A percentile compares a stretch with the other conserved stretches of the same genome.
Conservation (phyloP, 2,113 vertebrate species). For the Larimichthys crocea region DNA sequence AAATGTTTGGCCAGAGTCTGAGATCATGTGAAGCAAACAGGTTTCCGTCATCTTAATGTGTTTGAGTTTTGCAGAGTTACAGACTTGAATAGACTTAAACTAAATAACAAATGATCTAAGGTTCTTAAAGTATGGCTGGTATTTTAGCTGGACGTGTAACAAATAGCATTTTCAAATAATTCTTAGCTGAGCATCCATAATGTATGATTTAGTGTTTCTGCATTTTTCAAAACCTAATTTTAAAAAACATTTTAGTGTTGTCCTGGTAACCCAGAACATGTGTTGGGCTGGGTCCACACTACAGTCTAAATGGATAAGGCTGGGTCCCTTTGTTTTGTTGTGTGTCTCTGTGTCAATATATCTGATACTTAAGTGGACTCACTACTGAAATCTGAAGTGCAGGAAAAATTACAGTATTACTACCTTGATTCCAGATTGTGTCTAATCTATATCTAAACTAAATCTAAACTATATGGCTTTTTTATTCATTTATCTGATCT, state of each 20-base stretch:
- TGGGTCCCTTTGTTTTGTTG: neutral
- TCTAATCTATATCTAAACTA: neutral
- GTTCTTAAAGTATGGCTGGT: neutral
- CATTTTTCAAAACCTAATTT: neutral
- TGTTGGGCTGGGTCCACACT: neutral
- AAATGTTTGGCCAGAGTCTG: constrained; percentile 53
- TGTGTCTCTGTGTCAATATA: too few relatives aligned
- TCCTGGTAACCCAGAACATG: neutral
- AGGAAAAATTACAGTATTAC: neutral
- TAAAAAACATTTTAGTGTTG: neutral
- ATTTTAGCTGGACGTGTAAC: neutral
- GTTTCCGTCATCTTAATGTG: constrained; percentile 1
- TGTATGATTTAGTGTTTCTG: neutral
- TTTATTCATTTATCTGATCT: too few relatives aligned
- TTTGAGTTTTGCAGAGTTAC: constrained; percentile 12
- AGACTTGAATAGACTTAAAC: constrained; percentile 39
- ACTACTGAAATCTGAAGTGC: neutral
- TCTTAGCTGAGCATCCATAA: neutral
- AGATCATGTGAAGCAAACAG: constrained; percentile 49
- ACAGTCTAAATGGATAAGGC: neutral
- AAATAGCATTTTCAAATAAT: neutral
- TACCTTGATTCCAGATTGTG: neutral
- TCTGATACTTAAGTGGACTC: too few relatives aligned
- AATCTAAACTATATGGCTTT: too few relatives aligned
- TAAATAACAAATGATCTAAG: neutral